Conservation (phyloP, 2,797 vertebrate genomes). For the Antrozous pallidus region DNA sequence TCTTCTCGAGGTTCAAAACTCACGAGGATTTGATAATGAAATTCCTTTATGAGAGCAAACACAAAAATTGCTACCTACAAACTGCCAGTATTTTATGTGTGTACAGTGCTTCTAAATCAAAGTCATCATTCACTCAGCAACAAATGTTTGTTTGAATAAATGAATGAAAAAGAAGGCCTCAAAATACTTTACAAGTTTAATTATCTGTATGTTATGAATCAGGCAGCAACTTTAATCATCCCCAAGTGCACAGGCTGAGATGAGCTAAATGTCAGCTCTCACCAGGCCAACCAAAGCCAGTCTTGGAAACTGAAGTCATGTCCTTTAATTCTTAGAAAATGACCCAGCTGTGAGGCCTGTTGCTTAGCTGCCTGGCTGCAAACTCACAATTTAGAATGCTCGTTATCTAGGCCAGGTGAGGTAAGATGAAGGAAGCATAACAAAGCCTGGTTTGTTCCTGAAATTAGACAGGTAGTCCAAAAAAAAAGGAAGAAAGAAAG, state of each 20-base stretch:
- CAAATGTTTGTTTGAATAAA: conserved; percentile 65
- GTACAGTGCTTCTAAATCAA: conserved; percentile 64
- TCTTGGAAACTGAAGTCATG: conserved; percentile 1
- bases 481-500: neutral
- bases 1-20: conserved; percentile 70
- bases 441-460: conserved; percentile 35
- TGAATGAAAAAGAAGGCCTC: conserved; percentile 55
- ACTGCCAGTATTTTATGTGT: conserved; percentile 44
- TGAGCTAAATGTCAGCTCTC: neutral
- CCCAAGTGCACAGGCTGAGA: neutral
- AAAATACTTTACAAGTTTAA: conserved; percentile 49
- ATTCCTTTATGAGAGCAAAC: conserved; percentile 72
- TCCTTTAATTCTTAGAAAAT: conserved; percentile 45
- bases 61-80: conserved; percentile 60
- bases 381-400: neutral
- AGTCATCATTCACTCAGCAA: conserved; percentile 68
- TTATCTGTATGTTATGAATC: conserved; percentile 59
- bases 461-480: neutral
- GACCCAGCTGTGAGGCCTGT: neutral
- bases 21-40: conserved; percentile 68
- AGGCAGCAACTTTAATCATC: conserved; percentile 5
- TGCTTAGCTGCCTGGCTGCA: neutral
- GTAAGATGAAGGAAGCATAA: neutral
- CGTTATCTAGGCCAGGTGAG: conserved; percentile 50
- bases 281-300: neutral